Evolutionary conservation across 2,797 vertebrate genomes (phyloP).

Genomic region (Gallinago solitaria): DNA sequence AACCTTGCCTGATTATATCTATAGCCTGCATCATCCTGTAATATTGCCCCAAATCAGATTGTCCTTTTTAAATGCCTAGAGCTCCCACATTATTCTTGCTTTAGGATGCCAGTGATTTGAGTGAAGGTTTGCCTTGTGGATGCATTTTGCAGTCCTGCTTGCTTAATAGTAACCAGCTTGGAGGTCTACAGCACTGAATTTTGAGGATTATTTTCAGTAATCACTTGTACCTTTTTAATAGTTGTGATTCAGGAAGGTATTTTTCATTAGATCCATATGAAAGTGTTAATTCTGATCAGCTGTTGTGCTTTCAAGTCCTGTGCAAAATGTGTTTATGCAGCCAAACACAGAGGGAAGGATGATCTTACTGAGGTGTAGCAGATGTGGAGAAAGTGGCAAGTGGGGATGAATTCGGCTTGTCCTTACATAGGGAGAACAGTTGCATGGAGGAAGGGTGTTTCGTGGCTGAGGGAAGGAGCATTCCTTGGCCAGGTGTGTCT

Average conservation of each 20-base stretch:
- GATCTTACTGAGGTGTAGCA: background rate
- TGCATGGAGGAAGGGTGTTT: background rate
- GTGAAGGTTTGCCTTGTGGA: background rate
- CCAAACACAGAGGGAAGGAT: background rate
- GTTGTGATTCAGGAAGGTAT: background rate
- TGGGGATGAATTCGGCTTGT: rapidly evolving
- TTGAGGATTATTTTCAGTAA: background rate
- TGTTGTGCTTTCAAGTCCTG: background rate
- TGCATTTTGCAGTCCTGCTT: background rate
- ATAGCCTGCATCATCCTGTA: background rate
- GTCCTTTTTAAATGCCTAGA: background rate
- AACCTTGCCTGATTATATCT: background rate
- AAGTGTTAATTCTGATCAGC: background rate
- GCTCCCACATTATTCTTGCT: background rate
- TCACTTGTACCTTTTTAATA: background rate
- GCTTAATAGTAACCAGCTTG: background rate
- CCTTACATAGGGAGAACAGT: background rate
- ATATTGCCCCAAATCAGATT: background rate
- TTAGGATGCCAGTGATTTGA: background rate
- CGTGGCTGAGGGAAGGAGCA: background rate
- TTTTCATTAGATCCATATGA: background rate
- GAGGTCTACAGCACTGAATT: background rate
- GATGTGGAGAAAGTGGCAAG: background rate
- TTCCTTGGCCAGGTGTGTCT: background rate
- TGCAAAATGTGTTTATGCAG: background rate